phyloP scores from a whole-genome alignment of 2,888 invertebrate genomes.

The Erpobdella octoculata region DNA sequence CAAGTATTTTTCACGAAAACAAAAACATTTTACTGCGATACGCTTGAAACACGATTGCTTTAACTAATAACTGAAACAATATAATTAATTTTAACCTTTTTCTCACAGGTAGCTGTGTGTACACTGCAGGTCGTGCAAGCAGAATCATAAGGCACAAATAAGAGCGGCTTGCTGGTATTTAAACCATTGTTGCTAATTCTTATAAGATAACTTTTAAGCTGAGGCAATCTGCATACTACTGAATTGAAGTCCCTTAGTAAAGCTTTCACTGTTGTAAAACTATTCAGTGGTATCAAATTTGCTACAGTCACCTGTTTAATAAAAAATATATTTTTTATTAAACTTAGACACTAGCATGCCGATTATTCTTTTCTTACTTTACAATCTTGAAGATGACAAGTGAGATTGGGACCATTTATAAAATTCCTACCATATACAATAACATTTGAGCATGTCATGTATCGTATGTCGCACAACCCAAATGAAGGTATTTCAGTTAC shows the following conservation, averaged over 20 bases:
- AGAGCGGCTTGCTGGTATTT: constrained; percentile 31
- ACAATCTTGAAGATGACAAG: constrained; percentile 32
- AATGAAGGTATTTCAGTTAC: constrained; percentile 29
- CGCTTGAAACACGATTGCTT: no score
- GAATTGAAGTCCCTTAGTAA: constrained; percentile 35
- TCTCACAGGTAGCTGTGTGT: constrained; percentile 28
- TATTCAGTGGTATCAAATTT: constrained; percentile 15
- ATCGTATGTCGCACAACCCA: constrained; percentile 35
- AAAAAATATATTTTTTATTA: neutral
- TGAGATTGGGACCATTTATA: constrained; percentile 31
- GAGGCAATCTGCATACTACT: constrained; percentile 31
- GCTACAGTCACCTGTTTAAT: neutral
- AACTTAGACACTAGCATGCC: neutral
- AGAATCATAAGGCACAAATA: constrained; percentile 37
- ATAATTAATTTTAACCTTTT: constrained; percentile 27
- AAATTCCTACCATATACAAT: constrained; percentile 37
- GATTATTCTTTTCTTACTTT: constrained; percentile 13
- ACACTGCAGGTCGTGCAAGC: constrained; percentile 33
- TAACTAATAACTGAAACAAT: neutral
- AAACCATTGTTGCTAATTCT: constrained; percentile 36
- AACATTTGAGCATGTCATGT: constrained; percentile 33
- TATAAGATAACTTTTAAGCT: constrained; percentile 34
- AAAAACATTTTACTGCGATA: no score
- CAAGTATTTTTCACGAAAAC: no score
- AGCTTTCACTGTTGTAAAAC: constrained; percentile 15